phyloP scores from a whole-genome alignment of 2,888 invertebrate species.

The Coelopa pilipes region DNA sequence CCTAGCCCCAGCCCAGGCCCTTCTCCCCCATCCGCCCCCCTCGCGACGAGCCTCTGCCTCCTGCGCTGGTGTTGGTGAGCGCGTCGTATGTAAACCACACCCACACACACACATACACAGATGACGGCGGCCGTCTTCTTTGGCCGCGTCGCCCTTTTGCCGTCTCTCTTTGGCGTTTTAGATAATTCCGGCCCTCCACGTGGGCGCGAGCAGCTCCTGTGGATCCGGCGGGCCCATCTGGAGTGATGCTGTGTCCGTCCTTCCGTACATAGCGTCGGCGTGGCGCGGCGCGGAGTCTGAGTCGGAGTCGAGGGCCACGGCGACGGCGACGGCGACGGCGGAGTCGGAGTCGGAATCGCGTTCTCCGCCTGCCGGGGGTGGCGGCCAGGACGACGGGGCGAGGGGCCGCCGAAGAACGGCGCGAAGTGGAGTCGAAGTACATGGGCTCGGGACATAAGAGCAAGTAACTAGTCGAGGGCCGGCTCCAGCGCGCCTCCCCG shows the following conservation, averaged over 20 bases:
- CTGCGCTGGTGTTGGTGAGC: conserved; percentile 1
- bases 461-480: conserved; percentile 24
- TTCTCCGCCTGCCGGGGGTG: not conserved
- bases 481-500: not conserved
- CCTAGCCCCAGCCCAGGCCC: no score
- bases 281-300: no score
- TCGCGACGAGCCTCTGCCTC: no score
- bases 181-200: conserved; percentile 6
- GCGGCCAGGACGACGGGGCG: not conserved
- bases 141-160: conserved; percentile 3
- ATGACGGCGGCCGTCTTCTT: not conserved
- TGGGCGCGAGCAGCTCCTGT: not conserved
- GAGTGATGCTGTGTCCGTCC: no score
- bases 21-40: no score
- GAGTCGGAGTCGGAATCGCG: not conserved
- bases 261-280: no score
- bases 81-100: not conserved
- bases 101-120: not conserved
- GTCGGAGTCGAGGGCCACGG: not conserved
- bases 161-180: conserved; percentile 18
- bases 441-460: conserved; percentile 7
- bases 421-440: conserved; percentile 13
- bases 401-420: not conserved
- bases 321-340: not conserved
- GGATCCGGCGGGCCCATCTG: no score